Evolutionary conservation across 2,888 invertebrate genomes (phyloP).

Genomic region (Parthenolecanium corni): DNA sequence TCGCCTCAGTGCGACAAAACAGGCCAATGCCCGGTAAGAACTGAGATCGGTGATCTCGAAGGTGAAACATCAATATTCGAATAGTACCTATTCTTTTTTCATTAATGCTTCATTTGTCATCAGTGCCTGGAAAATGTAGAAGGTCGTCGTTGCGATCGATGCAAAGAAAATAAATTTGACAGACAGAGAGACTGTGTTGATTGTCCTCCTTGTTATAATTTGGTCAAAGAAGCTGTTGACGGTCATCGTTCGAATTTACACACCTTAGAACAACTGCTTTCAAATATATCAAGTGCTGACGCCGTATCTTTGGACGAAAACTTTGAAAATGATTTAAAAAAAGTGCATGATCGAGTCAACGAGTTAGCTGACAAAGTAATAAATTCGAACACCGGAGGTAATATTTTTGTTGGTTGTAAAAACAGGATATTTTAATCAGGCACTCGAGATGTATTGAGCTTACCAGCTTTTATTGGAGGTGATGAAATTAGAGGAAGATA

Average conservation of each 20-base stretch:
- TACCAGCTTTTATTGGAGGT: too few relatives aligned
- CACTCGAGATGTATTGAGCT: too few relatives aligned
- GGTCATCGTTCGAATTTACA: slow-evolving; percentile 59
- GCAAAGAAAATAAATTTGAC: slow-evolving; percentile 92
- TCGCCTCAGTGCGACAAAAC: slow-evolving; percentile 74
- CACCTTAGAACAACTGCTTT: slow-evolving; percentile 61
- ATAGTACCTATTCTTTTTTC: background rate
- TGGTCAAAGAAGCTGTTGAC: slow-evolving; percentile 78
- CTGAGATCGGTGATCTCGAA: background rate
- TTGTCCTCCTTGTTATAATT: slow-evolving; percentile 90
- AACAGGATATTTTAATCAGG: too few relatives aligned
- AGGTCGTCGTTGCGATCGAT: slow-evolving; percentile 84
- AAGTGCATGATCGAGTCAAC: slow-evolving; percentile 64
- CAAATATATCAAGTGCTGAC: slow-evolving; percentile 85
- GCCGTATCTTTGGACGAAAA: slow-evolving; percentile 81
- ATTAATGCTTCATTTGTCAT: background rate
- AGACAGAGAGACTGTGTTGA: slow-evolving; percentile 77
- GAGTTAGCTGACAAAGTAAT: slow-evolving; percentile 63
- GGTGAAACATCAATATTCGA: background rate
- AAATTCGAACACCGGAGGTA: slow-evolving; percentile 34
- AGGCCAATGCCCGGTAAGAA: slow-evolving; percentile 68
- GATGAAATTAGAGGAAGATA: too few relatives aligned
- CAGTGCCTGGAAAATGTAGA: slow-evolving; percentile 73
- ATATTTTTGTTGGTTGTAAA: too few relatives aligned
- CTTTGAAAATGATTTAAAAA: slow-evolving; percentile 70